Conservation (phyloP, 2,888 invertebrate genomes). For the Anorthoa munda region DNA sequence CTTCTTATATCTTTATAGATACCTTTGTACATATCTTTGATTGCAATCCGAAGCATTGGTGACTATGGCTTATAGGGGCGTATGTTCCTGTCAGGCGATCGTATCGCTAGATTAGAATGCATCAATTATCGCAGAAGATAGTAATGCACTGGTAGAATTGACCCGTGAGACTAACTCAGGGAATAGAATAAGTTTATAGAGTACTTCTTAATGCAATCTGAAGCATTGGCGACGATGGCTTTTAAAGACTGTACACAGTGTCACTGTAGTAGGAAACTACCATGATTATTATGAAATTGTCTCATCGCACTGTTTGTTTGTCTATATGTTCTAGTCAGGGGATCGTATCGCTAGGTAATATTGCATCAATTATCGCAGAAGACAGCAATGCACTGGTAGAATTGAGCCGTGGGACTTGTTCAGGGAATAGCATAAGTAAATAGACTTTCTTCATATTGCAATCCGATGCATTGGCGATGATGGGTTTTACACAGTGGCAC, state of each 20-base stretch:
- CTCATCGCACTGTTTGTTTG: constrained; percentile 3
- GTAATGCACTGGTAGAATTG: constrained; percentile 2
- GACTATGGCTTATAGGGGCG: not conserved
- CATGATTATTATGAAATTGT: not conserved
- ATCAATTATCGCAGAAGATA: too few relatives aligned
- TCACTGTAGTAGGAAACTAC: not conserved
- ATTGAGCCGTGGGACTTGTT: not conserved
- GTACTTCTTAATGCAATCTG: too few relatives aligned
- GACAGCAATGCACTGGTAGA: constrained; percentile 1
- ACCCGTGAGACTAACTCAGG: not conserved
- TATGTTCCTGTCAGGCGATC: not conserved
- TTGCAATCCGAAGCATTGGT: not conserved
- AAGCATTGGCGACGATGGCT: not conserved
- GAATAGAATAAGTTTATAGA: too few relatives aligned
- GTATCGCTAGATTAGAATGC: not conserved
- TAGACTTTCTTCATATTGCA: too few relatives aligned
- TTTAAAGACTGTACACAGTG: constrained; percentile 8
- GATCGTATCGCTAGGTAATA: not conserved
- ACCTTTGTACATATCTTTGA: too few relatives aligned
- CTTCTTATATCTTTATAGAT: too few relatives aligned
- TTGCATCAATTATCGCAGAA: not conserved
- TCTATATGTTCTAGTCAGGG: not conserved
- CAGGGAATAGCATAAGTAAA: too few relatives aligned
- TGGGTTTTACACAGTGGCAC: constrained; percentile 11
- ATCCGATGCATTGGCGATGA: not conserved